phyloP scores from a whole-genome alignment of 2,888 invertebrate genomes.

The Lasioglossum morio region DNA sequence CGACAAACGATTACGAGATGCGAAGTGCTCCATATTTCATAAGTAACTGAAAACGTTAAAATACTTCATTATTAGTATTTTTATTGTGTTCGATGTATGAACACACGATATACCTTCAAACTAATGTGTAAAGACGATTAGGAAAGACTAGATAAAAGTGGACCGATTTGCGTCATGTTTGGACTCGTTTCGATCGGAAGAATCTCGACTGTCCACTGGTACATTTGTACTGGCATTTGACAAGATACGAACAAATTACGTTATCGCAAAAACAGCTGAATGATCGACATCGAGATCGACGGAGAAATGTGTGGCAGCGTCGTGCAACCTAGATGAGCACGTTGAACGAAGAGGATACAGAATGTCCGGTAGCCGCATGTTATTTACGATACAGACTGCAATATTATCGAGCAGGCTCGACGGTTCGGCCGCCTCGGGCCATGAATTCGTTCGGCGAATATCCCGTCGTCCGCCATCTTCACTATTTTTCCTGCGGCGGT shows the following conservation, averaged over 20 bases:
- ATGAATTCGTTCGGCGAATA: slow-evolving; percentile 54
- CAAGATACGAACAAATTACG: not conserved
- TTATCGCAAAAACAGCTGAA: not conserved
- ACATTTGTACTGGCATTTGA: too few relatives aligned
- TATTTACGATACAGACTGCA: slow-evolving; percentile 64
- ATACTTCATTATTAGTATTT: too few relatives aligned
- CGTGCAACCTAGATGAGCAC: slow-evolving; percentile 73
- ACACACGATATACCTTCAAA: too few relatives aligned
- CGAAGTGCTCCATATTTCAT: too few relatives aligned
- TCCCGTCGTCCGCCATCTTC: slow-evolving; percentile 30
- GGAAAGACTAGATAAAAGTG: too few relatives aligned
- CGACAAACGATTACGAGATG: too few relatives aligned
- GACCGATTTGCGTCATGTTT: not conserved
- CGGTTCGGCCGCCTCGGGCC: slow-evolving; percentile 11
- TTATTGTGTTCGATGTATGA: too few relatives aligned
- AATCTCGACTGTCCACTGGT: too few relatives aligned
- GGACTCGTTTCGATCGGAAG: too few relatives aligned
- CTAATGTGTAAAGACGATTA: too few relatives aligned
- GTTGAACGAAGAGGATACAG: slow-evolving; percentile 41
- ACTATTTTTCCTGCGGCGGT: slow-evolving; percentile 49
- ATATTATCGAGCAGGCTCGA: slow-evolving; percentile 54
- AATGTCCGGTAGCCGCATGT: slow-evolving; percentile 60
- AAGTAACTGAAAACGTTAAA: too few relatives aligned
- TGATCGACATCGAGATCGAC: slow-evolving; percentile 13
- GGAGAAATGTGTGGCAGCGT: slow-evolving; percentile 66